Base-by-base conservation (phyloP, 2,888 invertebrate species). In the Germaria angustata region DNA sequence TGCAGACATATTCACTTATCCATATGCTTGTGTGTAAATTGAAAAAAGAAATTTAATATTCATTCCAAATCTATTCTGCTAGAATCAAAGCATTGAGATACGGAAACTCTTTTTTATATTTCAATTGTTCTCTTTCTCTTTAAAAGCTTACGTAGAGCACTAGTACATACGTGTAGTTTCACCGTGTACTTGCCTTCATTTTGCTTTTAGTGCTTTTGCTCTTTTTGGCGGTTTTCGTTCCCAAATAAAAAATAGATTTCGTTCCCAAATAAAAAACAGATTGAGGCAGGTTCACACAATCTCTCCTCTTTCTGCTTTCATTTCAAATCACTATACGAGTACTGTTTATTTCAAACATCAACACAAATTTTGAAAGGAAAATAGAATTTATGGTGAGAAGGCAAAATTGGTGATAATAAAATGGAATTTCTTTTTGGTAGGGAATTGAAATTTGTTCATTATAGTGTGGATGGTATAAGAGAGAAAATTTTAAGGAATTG, bases 261-360 rank as follows among this genome's bases (percentile, higher is more conserved):
- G 22, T 59, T 81, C 51, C 71, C 65, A 61, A 77, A 77, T 77
- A 77, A 77, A 77, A 73, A 73, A 81, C 55, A 63, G 39, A 81
- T 81, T 81, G 81, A 17, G 81, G 81, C 73, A 81, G 81, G 81
- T 81, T 69, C 36, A 36, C 5, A 28, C n/a, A 69, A 46, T 39
- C 24, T 51, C 41, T 41, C 28, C 15, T 36, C 49, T 32, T 39
- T 44, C 13, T 63, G 55, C 13, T 76, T 46, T 76, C 39, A 17
- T 69, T 51, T 53, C 13, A 57, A 73, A 49, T 72, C 13, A 32
- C 57, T 32, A 28, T 24, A 53, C 46, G 13, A 41, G 3, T 28
- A 5, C 6, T 28, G n/a, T 51, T 68, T 0, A 41, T 53, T 41
- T 17, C 4, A 34, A 46, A 32, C 46, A 13, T 36, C 9, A 44